phyloP scores from a whole-genome alignment of 2,113 vertebrate genomes.

The Microcebus lehilahytsara region DNA sequence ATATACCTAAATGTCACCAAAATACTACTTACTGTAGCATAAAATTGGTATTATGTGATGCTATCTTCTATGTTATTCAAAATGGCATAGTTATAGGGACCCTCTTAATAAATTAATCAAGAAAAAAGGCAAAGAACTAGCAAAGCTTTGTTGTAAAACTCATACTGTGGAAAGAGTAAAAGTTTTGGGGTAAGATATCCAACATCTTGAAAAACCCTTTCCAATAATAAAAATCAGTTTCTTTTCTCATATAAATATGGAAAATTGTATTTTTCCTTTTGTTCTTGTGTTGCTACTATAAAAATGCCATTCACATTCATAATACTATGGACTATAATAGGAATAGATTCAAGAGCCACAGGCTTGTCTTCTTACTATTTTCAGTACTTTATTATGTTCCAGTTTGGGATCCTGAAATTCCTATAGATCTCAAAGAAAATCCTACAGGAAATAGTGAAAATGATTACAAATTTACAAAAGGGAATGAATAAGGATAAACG shows the following conservation, averaged over 20 bases:
- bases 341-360: neutral
- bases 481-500: neutral
- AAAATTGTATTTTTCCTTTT: neutral
- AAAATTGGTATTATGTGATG: neutral
- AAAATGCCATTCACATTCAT: neutral
- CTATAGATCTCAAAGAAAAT: neutral
- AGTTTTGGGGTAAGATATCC: neutral
- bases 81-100: neutral
- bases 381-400: neutral
- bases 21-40: neutral
- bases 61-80: neutral
- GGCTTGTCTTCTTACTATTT: neutral
- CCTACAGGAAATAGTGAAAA: neutral
- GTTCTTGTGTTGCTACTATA: neutral
- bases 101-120: neutral
- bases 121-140: neutral
- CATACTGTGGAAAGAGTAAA: neutral
- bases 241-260: neutral
- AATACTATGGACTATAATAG: neutral
- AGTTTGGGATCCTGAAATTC: neutral
- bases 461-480: conserved; percentile 3
- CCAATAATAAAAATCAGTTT: neutral
- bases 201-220: neutral
- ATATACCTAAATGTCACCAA: neutral
- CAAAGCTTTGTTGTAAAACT: neutral